Percentiles rank a stretch among this genome's conserved stretches.
Evolutionary conservation across 2,797 vertebrate species (phyloP).

Genomic region (Clarias fuscus): DNA sequence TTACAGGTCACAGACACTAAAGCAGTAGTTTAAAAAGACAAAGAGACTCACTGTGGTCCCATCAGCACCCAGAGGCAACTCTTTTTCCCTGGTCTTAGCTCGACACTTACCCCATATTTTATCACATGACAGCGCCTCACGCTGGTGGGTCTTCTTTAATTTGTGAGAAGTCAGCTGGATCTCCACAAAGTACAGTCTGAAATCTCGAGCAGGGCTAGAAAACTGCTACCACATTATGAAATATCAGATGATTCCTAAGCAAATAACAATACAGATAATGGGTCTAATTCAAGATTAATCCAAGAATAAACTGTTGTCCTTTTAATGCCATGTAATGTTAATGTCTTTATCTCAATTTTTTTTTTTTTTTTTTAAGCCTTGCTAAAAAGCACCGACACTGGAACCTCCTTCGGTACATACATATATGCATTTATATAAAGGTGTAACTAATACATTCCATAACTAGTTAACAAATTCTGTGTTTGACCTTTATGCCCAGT

Average conservation of each 20-base stretch:
- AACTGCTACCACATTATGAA: background rate
- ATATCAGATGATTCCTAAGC: background rate
- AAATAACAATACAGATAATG: background rate
- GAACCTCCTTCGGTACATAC: no score
- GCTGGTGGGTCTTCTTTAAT: constrained; percentile 12
- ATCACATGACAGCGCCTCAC: background rate
- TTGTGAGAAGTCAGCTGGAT: background rate
- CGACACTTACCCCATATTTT: constrained; percentile 7
- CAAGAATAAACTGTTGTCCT: background rate
- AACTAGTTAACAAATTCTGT: no score
- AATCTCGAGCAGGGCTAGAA: background rate
- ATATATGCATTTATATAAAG: no score
- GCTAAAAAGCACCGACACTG: no score
- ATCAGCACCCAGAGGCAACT: constrained; percentile 7
- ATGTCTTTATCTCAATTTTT: no score
- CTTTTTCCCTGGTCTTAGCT: constrained; percentile 7
- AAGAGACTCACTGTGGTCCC: constrained; percentile 12
- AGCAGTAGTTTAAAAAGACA: constrained; percentile 22
- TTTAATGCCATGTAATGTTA: background rate
- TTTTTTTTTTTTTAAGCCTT: no score
- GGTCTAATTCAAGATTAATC: background rate
- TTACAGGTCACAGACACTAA: constrained; percentile 27
- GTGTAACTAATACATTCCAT: no score
- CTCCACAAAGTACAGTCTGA: background rate
- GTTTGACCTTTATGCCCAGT: no score